Evolutionary conservation across 2,888 invertebrate species (phyloP).

Genomic region (Drosophila sordidapex): DNA sequence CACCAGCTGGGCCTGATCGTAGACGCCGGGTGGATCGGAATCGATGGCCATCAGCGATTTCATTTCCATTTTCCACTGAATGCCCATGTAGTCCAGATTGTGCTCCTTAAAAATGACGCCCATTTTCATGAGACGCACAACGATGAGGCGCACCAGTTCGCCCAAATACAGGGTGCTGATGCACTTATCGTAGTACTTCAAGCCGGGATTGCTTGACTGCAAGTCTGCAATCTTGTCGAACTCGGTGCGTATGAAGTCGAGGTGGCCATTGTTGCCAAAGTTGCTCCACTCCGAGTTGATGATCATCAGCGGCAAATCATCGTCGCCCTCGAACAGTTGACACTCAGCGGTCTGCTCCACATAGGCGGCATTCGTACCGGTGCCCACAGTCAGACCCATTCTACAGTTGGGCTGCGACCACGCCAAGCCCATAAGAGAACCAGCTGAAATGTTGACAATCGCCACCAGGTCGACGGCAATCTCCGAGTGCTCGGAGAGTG

Average conservation of each 20-base stretch:
- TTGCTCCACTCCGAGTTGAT: constrained; percentile 99
- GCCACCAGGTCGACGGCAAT: constrained; percentile 93
- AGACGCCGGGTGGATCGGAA: constrained; percentile 91
- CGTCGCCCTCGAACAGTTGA: constrained; percentile 88
- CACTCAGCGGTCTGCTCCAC: constrained; percentile 91
- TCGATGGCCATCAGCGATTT: constrained; percentile 98
- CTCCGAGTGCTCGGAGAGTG: constrained; percentile 92
- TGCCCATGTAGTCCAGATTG: constrained; percentile 43
- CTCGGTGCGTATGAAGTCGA: constrained; percentile 93
- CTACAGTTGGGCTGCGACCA: constrained; percentile 90
- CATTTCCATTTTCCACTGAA: constrained; percentile 91
- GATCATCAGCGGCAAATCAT: constrained; percentile 86
- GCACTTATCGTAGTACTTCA: constrained; percentile 93
- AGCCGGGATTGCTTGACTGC: constrained; percentile 91
- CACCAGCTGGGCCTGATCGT: constrained; percentile 91
- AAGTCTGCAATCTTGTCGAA: constrained; percentile 92
- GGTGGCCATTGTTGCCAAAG: constrained; percentile 94
- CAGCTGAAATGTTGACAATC: constrained; percentile 96
- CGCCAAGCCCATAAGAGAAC: constrained; percentile 95
- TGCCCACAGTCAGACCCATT: constrained; percentile 90
- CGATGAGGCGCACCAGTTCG: constrained; percentile 93
- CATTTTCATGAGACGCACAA: constrained; percentile 91
- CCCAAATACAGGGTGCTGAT: constrained; percentile 98
- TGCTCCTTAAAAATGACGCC: constrained; percentile 85
- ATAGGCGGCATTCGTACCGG: constrained; percentile 97